Evolutionary conservation across 2,888 invertebrate genomes (phyloP), one percentile per base, ranked within the genome.

Genomic region (Parelbella ahira): DNA sequence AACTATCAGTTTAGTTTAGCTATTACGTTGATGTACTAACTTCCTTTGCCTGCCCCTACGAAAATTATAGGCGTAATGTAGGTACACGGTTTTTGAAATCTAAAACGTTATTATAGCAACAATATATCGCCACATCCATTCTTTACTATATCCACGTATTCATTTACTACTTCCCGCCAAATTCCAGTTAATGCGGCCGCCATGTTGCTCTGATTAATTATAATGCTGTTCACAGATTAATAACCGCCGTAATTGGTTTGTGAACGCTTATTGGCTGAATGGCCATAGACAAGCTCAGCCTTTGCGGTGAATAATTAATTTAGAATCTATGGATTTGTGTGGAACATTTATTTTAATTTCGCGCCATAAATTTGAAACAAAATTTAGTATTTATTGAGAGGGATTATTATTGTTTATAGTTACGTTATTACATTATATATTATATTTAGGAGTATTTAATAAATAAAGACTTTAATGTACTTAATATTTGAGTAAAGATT

Each of bases 141-240:
- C 9, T 2, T 48, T 32, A 1, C 1, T 11, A 32, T 20, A 46
- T 50, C 50, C 50, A 8, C 6, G 48, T 7, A 30, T 45, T 76
- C 68, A 75, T 75, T 67, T 57, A 75, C 63, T 74, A 55, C 47
- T 56, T 48, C 54, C 56, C 58, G 49, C 47, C 53, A 48, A 51
- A 55, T 54, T 56, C 53, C 59, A 65, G 72, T 74, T 69, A 63
- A 73, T 69, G 56, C 57, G 51, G 51, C 55, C 51, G 55, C 51
- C 51, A 54, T 56, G 56, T 59, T 52, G 47, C 44, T 42, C 53
- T 67, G 59, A 75, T 74, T 71, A 68, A 75, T 77, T 68, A 72
- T 67, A 57, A 66, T 64, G 60, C 63, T 61, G 55, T 58, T 57
- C 48, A 28, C 45, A 48, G 50, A 56, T 53, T 60, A 54, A 56